phyloP scores from a whole-genome alignment of 2,113 vertebrate genomes.

The Xenopus tropicalis region UCB_Xtro_10.0 CM004450.2:56864501-56865000 shows the following conservation, averaged over 20 bases:
- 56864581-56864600: too few species aligned
- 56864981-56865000: conserved; percentile 1
- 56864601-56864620: too few species aligned
- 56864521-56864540: too few species aligned
- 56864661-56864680: neutral
- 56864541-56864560: too few species aligned
- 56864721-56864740: neutral
- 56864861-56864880: neutral
- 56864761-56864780: conserved; percentile 2
- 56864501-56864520: too few species aligned
- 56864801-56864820: conserved; percentile 6
- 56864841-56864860: conserved; percentile 7
- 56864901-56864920: conserved; percentile 3
- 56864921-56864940: conserved; percentile 1
- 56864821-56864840: conserved; percentile 15
- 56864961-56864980: neutral
- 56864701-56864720: neutral
- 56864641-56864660: too few species aligned
- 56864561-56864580: too few species aligned
- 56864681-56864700: neutral
- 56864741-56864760: conserved; percentile 7
- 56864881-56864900: conserved; percentile 1
- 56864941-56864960: neutral
- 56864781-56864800: conserved; percentile 4
- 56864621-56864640: too few species aligned